Conservation (phyloP, 2,797 vertebrate species). For the Chrosomus eos region DNA sequence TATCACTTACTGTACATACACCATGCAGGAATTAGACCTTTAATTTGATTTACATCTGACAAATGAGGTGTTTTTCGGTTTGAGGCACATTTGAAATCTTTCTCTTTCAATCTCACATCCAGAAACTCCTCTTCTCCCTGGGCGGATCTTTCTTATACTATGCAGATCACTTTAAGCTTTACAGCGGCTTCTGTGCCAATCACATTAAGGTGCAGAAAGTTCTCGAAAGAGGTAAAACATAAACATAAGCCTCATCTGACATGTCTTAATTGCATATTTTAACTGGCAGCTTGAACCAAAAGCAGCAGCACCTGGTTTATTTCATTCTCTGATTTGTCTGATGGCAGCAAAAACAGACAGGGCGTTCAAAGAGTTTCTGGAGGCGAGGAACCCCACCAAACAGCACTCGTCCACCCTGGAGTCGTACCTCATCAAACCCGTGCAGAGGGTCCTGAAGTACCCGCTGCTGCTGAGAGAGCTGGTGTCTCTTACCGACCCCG, state of each 20-base stretch:
- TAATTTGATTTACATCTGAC: not conserved
- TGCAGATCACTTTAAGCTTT: slow-evolving; percentile 96
- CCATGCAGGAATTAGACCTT: not conserved
- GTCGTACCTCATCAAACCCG: slow-evolving; percentile 96
- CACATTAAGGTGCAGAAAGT: slow-evolving; percentile 97
- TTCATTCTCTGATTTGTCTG: not conserved
- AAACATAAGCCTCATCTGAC: not conserved
- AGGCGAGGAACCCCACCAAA: slow-evolving; percentile 90
- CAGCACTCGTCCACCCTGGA: slow-evolving; percentile 95
- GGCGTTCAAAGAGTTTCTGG: slow-evolving; percentile 91
- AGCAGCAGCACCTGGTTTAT: not conserved
- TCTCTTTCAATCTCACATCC: slow-evolving; percentile 46
- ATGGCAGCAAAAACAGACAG: slow-evolving; percentile 87
- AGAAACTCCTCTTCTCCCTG: slow-evolving; percentile 92
- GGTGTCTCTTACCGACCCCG: slow-evolving; percentile 85
- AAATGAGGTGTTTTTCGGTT: not conserved
- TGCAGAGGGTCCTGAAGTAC: slow-evolving; percentile 95
- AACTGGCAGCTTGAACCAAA: not conserved
- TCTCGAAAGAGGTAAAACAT: slow-evolving; percentile 87
- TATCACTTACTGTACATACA: not conserved
- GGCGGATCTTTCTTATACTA: slow-evolving; percentile 96
- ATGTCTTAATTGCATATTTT: not conserved
- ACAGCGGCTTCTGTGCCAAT: slow-evolving; percentile 96
- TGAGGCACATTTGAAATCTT: not conserved
- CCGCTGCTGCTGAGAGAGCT: slow-evolving; percentile 91